phyloP scores from a whole-genome alignment of 2,888 invertebrate genomes.

The Tortricodes alternella region DNA sequence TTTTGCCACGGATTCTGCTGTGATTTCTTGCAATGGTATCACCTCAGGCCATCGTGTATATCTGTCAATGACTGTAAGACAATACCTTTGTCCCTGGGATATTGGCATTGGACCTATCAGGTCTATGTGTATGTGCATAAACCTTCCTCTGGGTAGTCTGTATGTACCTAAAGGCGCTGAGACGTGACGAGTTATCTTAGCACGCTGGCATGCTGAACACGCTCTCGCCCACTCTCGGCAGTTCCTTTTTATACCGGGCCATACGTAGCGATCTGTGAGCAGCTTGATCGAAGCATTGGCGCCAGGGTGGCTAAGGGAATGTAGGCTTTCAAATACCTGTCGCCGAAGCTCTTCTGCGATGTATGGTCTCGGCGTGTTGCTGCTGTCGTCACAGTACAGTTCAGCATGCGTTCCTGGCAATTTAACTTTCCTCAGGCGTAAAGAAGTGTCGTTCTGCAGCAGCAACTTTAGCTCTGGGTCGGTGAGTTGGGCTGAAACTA shows the following conservation, averaged over 20 bases:
- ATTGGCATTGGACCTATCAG: constrained; percentile 2
- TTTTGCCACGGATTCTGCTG: constrained; percentile 15
- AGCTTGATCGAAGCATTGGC: constrained; percentile 29
- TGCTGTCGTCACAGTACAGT: constrained; percentile 25
- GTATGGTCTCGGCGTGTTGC: constrained; percentile 8
- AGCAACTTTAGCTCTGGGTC: constrained; percentile 21
- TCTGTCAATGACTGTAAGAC: constrained; percentile 44
- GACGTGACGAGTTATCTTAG: constrained; percentile 45
- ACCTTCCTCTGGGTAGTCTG: constrained; percentile 36
- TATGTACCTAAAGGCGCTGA: constrained; percentile 35
- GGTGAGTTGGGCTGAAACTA: constrained; percentile 22
- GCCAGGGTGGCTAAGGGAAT: constrained; percentile 32
- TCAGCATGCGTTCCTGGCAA: constrained; percentile 11
- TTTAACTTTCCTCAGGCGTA: constrained; percentile 22
- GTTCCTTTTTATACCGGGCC: constrained; percentile 28
- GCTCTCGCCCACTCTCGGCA: constrained; percentile 38
- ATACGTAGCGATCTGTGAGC: constrained; percentile 28
- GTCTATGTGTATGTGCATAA: constrained; percentile 45
- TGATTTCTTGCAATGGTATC: constrained; percentile 7
- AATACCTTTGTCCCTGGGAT: constrained; percentile 36
- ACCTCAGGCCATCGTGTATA: constrained; percentile 49
- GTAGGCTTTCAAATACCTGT: constrained; percentile 25
- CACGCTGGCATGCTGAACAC: constrained; percentile 45
- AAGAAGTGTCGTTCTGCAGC: constrained; percentile 9
- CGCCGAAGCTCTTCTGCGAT: neutral